These are phyloP conservation scores for Vombatus ursinus DNA, from an alignment of 2,113 vertebrate species.

Conservation along the genomic window DNA sequence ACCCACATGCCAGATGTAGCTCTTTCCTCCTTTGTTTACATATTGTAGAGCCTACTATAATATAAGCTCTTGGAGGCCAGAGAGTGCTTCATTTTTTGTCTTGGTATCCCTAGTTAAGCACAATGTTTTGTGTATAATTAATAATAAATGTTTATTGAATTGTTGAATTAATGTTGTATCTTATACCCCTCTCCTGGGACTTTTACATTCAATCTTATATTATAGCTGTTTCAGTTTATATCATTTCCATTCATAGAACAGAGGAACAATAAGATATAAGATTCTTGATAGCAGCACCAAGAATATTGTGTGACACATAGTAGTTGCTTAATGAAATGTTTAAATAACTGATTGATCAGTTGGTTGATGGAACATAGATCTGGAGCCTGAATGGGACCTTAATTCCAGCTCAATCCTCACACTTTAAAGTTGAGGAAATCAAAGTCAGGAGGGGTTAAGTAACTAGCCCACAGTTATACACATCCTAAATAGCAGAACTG, in stretches of 20 bases:
- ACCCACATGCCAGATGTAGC: neutral
- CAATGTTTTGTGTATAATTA: neutral
- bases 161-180: neutral
- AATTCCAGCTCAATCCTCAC: neutral
- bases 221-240: neutral
- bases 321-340: neutral
- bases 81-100: neutral
- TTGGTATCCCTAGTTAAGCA: neutral
- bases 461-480: neutral
- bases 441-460: neutral
- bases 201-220: neutral
- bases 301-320: neutral
- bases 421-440: neutral
- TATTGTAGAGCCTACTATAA: neutral
- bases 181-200: neutral
- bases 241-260: neutral
- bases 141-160: neutral
- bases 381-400: neutral
- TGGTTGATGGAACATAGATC: neutral
- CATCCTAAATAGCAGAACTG: neutral
- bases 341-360: neutral
- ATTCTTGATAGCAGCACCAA: neutral
- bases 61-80: neutral
- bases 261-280: neutral
- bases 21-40: neutral